phyloP scores from a whole-genome alignment of 2,113 vertebrate species.

The Martes martes region DNA sequence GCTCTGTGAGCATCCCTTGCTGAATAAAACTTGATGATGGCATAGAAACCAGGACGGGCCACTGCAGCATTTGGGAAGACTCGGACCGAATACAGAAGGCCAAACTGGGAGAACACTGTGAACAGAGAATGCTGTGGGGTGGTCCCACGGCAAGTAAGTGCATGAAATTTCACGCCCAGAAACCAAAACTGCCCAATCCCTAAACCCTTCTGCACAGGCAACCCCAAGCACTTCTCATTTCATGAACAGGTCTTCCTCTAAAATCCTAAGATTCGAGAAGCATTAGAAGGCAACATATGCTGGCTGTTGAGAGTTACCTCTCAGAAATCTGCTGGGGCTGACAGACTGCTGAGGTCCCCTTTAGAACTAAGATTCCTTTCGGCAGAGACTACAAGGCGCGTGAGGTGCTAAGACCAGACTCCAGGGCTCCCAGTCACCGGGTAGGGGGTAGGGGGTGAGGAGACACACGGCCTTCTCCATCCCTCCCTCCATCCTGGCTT shows the following conservation, averaged over 20 bases:
- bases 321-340: neutral
- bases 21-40: constrained; percentile 86
- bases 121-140: constrained; percentile 75
- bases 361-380: neutral
- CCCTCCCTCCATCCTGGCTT: constrained; percentile 70
- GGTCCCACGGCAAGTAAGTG: neutral
- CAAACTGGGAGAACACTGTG: constrained; percentile 83
- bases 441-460: accelerated
- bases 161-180: no score
- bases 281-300: neutral
- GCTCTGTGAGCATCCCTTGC: constrained; percentile 82
- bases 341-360: neutral
- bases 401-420: neutral
- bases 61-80: constrained; percentile 77
- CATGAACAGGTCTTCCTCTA: neutral
- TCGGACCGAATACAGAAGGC: constrained; percentile 85
- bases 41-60: constrained; percentile 81
- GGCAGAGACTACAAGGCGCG: accelerated
- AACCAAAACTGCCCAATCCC: neutral
- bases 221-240: neutral
- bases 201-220: neutral
- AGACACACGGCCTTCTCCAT: constrained; percentile 61
- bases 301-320: neutral
- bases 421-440: neutral
- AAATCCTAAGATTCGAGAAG: neutral